A percentile compares a stretch with the other conserved stretches of the same genome.
Evolutionary conservation across 1,140 invertebrate genomes (phyloP).

Genomic region (Ruditapes philippinarum): DNA sequence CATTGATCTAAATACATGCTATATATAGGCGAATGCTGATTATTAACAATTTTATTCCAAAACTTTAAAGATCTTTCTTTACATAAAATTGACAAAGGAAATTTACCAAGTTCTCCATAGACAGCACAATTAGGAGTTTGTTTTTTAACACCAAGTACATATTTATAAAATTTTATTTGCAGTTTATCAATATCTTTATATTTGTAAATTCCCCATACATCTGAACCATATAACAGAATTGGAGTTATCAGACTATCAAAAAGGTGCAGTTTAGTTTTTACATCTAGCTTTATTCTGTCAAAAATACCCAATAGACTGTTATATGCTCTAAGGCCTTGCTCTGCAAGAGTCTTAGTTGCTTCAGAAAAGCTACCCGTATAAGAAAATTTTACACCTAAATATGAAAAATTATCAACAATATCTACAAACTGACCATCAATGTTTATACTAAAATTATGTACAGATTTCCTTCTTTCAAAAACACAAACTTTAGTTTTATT

Average conservation of each 20-base stretch:
- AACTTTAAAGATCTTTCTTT: conserved; percentile 39
- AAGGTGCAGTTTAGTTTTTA: conserved; percentile 14
- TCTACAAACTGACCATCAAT: not conserved
- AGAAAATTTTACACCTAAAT: conserved; percentile 18
- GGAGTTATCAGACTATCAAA: conserved; percentile 42
- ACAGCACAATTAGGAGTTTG: conserved; percentile 32
- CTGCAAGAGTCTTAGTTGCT: not conserved
- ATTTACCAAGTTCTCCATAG: conserved; percentile 21
- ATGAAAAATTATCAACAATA: not conserved
- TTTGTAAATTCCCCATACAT: conserved; percentile 48
- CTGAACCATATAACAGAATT: conserved; percentile 56
- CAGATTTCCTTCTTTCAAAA: conserved; percentile 8
- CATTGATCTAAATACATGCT: conserved; percentile 16
- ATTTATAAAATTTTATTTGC: conserved; percentile 43
- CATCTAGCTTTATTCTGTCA: conserved; percentile 10
- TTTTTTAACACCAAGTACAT: conserved; percentile 23
- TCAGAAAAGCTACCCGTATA: conserved; percentile 23
- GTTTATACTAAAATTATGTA: not conserved
- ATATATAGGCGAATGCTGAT: not conserved
- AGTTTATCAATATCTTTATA: conserved; percentile 34
- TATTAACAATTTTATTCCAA: conserved; percentile 3
- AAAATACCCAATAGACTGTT: conserved; percentile 12
- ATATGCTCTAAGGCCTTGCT: conserved; percentile 26
- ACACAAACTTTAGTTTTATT: conserved; percentile 48
- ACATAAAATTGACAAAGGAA: conserved; percentile 41